Conservation (phyloP, 2,888 invertebrate species). For the Parnassius apollo region DNA sequence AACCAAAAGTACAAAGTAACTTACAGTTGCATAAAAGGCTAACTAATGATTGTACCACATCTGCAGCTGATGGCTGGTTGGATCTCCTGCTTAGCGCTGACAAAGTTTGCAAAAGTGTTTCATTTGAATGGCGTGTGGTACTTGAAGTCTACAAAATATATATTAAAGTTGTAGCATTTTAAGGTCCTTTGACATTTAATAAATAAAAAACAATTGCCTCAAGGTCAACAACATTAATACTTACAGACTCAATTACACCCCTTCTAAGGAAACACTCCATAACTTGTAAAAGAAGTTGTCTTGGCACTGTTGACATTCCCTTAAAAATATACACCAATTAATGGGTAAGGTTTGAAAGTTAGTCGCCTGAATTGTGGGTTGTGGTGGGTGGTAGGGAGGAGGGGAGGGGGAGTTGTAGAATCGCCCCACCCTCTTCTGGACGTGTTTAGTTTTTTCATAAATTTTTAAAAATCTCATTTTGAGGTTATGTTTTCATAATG, state of each 20-base stretch:
- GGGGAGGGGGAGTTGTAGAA: too few species aligned
- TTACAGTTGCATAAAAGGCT: constrained; percentile 21
- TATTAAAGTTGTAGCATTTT: too few species aligned
- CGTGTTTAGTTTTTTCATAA: too few species aligned
- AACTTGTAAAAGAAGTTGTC: constrained; percentile 29
- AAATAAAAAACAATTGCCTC: neutral
- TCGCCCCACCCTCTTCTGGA: too few species aligned
- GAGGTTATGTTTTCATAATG: too few species aligned
- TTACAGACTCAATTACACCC: constrained; percentile 16
- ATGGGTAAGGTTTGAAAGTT: neutral
- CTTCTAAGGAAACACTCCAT: constrained; percentile 26
- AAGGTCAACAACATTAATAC: constrained; percentile 1
- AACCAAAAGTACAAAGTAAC: neutral
- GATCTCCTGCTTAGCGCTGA: constrained; percentile 6
- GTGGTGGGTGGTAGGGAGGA: too few species aligned
- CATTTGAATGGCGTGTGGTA: constrained; percentile 8
- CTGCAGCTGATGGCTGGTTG: constrained; percentile 15
- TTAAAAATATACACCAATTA: constrained; percentile 21
- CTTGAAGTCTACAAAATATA: constrained; percentile 14
- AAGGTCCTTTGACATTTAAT: neutral
- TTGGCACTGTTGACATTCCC: constrained; percentile 35
- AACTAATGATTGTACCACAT: constrained; percentile 19
- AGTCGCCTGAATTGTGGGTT: too few species aligned
- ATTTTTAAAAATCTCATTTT: too few species aligned
- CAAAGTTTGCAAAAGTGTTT: constrained; percentile 13